phyloP scores from a whole-genome alignment of 2,797 vertebrate genomes.

The Alauda arvensis region DNA sequence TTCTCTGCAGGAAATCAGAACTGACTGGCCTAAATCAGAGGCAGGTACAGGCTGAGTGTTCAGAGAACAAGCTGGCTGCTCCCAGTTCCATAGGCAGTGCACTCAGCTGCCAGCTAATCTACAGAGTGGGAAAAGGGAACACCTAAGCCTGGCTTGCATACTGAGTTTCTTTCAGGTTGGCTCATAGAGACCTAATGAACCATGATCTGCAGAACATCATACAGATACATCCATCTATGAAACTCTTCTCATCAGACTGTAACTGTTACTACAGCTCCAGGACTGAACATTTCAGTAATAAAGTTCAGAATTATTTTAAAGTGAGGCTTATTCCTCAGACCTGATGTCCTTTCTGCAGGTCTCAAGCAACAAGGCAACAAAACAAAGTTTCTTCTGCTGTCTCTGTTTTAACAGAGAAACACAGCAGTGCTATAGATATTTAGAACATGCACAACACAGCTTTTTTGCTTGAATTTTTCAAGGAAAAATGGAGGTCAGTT shows the following conservation, averaged over 20 bases:
- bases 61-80: neutral
- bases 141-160: neutral
- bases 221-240: neutral
- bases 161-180: neutral
- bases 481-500: neutral
- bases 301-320: neutral
- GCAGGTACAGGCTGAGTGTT: neutral
- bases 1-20: neutral
- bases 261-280: neutral
- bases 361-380: neutral
- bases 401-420: neutral
- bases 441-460: neutral
- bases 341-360: neutral
- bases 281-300: neutral
- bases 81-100: neutral
- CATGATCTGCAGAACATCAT: neutral
- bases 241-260: neutral
- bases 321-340: neutral
- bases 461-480: neutral
- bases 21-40: neutral
- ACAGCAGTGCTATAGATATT: neutral
- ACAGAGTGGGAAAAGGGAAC: rapidly evolving
- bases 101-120: neutral
- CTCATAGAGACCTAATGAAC: neutral
- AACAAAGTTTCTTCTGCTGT: neutral